Evolutionary conservation across 2,888 invertebrate genomes (phyloP), one percentile per base, ranked within the genome.

Genomic region (Dryobotodes eremita): DNA sequence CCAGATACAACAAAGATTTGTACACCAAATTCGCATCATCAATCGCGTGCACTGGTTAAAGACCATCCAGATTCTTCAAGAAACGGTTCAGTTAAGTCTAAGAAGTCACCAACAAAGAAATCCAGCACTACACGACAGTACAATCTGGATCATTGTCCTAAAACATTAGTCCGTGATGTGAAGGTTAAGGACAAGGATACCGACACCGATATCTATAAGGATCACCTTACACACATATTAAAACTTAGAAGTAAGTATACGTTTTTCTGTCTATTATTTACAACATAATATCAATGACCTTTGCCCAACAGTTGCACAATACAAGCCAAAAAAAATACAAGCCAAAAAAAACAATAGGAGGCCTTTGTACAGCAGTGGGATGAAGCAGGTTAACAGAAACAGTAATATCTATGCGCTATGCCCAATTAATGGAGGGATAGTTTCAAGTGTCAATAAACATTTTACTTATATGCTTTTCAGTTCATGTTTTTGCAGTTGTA

Each of bases 231-330:
- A 64, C 48, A 75, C 2, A 17, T 91, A 53, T 77, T 92, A 26
- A 93, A 92, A 74, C 91, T 92, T 59, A 94, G 95, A 89, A 93
- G 96, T 96, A 89, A 91, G 95, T 93, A 75, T 75, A 66, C 36
- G 59, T 20, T 11, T 17, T 42, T n/a, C 46, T 17, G 8, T 31
- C 2, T 61, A 26, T 53, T 53, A 77, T 92, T 42, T 91, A 91
- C 8, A 17, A 23, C 0, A 69, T 15, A 48, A 23, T 50, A 46
- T 48, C 13, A 59, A 59, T 2, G 26, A 26, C 15, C 61, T 61
- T 61, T 61, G 61, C 31, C 15, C 10, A 61, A 7, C 4, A 4
- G 23, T 62, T 20, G 62, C 7, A 36, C 4, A 36, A 36, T 5
- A 20, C 20, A 61, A 6, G 59, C n/a, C n/a, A n/a, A n/a, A n/a